Percentiles rank a stretch among this genome's conserved stretches.
Conservation (phyloP, 2,113 vertebrate genomes). For the Peromyscus californicus region DNA sequence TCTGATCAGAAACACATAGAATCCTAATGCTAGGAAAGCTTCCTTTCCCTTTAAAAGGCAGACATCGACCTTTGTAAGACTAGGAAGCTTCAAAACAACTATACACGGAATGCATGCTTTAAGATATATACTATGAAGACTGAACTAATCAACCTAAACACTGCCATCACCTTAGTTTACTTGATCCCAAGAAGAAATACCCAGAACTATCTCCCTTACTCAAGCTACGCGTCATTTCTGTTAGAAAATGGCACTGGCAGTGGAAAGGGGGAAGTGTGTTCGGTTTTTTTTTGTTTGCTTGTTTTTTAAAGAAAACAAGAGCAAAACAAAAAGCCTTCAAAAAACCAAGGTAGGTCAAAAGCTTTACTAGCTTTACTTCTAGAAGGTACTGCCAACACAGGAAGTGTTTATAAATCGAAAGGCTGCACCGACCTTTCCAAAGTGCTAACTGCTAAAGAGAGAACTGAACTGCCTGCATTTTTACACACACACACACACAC, state of each 20-base stretch:
- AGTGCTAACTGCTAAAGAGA: conserved; percentile 49
- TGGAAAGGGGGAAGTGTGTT: neutral
- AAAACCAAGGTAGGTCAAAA: conserved; percentile 81
- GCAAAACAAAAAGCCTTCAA: neutral
- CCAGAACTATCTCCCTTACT: neutral
- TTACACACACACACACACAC: conserved; percentile 3
- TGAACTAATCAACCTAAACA: conserved; percentile 41
- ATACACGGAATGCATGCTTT: neutral
- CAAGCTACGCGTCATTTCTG: neutral
- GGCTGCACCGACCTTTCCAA: conserved; percentile 56
- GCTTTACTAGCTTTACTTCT: conserved; percentile 78
- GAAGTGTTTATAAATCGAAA: conserved; percentile 85
- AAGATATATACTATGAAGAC: neutral
- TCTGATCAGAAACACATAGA: neutral
- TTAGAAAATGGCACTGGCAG: conserved; percentile 27
- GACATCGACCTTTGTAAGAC: neutral
- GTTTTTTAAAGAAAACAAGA: neutral
- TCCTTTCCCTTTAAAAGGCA: conserved; percentile 50
- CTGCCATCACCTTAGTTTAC: conserved; percentile 2
- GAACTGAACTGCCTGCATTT: conserved; percentile 36
- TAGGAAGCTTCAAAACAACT: neutral
- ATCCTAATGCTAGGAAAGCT: neutral
- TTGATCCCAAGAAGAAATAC: neutral
- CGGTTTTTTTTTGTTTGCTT: neutral
- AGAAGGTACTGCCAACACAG: conserved; percentile 86